Evolutionary conservation across 2,888 invertebrate species (phyloP).

Genomic region (Amiota communis): DNA sequence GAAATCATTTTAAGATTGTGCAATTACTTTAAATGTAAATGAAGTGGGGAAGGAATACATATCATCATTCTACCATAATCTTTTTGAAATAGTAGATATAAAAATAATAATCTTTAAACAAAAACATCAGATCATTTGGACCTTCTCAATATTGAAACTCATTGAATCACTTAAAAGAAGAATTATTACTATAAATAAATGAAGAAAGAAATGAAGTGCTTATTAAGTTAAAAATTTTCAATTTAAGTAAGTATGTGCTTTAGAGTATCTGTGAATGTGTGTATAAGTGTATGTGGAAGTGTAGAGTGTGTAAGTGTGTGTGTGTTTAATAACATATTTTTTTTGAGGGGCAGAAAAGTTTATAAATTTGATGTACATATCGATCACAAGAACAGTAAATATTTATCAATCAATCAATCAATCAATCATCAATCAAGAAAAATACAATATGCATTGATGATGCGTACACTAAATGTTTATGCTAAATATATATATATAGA

Average conservation of each 20-base stretch:
- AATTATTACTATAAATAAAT: background rate
- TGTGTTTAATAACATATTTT: slow-evolving; percentile 29
- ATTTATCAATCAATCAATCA: slow-evolving; percentile 52
- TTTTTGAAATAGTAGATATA: too few relatives aligned
- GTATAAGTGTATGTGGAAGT: slow-evolving; percentile 26
- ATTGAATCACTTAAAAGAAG: background rate
- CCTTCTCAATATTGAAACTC: background rate
- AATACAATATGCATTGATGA: slow-evolving; percentile 66
- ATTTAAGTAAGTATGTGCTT: slow-evolving; percentile 5
- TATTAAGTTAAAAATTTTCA: slow-evolving; percentile 10
- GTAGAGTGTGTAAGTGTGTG: slow-evolving; percentile 31
- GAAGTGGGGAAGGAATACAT: too few relatives aligned
- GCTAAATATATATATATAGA: slow-evolving; percentile 26
- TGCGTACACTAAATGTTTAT: slow-evolving; percentile 51
- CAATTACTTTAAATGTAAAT: background rate
- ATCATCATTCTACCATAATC: too few relatives aligned
- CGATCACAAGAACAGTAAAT: slow-evolving; percentile 23
- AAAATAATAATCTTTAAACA: too few relatives aligned
- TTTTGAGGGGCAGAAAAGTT: slow-evolving; percentile 13
- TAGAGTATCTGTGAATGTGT: background rate
- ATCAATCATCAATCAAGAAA: slow-evolving; percentile 59
- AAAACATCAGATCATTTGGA: too few relatives aligned
- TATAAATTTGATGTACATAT: slow-evolving; percentile 3
- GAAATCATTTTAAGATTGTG: background rate
- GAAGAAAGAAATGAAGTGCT: background rate